Conservation (phyloP, 2,888 invertebrate species). For the Orgyia antiqua region DNA sequence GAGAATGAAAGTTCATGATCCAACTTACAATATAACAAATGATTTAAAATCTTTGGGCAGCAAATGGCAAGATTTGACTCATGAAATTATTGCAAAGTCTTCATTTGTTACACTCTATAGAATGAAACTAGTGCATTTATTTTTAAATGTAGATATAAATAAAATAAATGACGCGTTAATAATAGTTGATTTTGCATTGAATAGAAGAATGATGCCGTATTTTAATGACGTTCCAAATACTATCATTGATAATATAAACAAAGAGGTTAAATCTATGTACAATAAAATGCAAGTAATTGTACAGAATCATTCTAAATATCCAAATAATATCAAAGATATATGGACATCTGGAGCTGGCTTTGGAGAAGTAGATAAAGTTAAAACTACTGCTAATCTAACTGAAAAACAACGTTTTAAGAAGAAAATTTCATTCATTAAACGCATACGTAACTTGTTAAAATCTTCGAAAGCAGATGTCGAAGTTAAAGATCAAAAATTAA, state of each 20-base stretch:
- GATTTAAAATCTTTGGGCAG: constrained; percentile 38
- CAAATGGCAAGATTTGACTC: constrained; percentile 35
- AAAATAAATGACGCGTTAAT: constrained; percentile 41
- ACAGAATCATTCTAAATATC: constrained; percentile 12
- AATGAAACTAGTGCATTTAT: constrained; percentile 45
- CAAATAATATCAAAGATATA: not conserved
- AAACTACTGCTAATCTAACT: constrained; percentile 1
- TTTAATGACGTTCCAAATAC: constrained; percentile 25
- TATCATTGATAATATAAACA: constrained; percentile 30
- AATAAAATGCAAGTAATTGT: constrained; percentile 29
- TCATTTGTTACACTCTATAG: constrained; percentile 32
- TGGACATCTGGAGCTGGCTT: not conserved
- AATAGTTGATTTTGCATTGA: constrained; percentile 35
- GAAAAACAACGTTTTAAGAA: constrained; percentile 14
- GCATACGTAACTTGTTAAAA: constrained; percentile 40
- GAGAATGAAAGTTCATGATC: constrained; percentile 25
- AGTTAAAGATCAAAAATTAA: constrained; percentile 30
- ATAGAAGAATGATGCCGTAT: constrained; percentile 35
- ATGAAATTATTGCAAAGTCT: constrained; percentile 23
- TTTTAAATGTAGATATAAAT: constrained; percentile 36
- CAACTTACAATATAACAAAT: constrained; percentile 35
- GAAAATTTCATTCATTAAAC: constrained; percentile 42
- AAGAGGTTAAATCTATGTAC: constrained; percentile 29
- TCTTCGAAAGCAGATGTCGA: constrained; percentile 42
- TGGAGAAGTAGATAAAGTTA: not conserved